A percentile compares a stretch with the other conserved stretches of the same genome.
Evolutionary conservation across 1,140 invertebrate species (phyloP).

Genomic region (Drosophila mauritiana): DNA sequence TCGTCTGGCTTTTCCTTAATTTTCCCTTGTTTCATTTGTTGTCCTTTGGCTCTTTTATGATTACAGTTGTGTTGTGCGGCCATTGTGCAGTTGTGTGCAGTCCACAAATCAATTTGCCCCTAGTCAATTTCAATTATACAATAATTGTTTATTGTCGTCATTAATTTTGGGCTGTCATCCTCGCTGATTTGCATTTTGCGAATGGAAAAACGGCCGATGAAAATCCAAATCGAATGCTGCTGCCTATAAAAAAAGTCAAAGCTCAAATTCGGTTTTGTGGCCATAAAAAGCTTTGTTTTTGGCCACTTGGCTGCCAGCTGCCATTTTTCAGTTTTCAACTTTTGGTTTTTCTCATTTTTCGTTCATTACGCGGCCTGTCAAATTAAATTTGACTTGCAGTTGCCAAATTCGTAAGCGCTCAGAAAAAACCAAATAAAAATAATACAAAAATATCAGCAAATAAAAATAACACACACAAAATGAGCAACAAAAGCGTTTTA

Average conservation of each 20-base stretch:
- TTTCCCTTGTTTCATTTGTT: conserved; percentile 5
- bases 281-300: conserved; percentile 77
- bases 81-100: conserved; percentile 31
- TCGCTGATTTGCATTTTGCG: conserved; percentile 35
- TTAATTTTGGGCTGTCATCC: conserved; percentile 44
- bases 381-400: conserved; percentile 75
- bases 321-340: conserved; percentile 57
- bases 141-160: conserved; percentile 61
- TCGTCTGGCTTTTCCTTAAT: conserved; percentile 22
- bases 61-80: conserved; percentile 25
- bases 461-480: conserved; percentile 24
- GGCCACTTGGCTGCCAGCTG: conserved; percentile 53
- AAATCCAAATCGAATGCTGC: conserved; percentile 25
- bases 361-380: conserved; percentile 71
- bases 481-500: conserved; percentile 13
- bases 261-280: conserved; percentile 52
- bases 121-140: conserved; percentile 47
- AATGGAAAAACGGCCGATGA: conserved; percentile 29
- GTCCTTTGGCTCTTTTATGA: conserved; percentile 24
- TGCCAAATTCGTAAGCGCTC: conserved; percentile 71
- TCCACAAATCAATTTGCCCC: conserved; percentile 44
- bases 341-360: conserved; percentile 27
- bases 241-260: conserved; percentile 22
- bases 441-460: conserved; percentile 26
- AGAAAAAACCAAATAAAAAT: conserved; percentile 1